Conservation (phyloP, 2,888 invertebrate species). For the Tetragonula carbonaria region DNA sequence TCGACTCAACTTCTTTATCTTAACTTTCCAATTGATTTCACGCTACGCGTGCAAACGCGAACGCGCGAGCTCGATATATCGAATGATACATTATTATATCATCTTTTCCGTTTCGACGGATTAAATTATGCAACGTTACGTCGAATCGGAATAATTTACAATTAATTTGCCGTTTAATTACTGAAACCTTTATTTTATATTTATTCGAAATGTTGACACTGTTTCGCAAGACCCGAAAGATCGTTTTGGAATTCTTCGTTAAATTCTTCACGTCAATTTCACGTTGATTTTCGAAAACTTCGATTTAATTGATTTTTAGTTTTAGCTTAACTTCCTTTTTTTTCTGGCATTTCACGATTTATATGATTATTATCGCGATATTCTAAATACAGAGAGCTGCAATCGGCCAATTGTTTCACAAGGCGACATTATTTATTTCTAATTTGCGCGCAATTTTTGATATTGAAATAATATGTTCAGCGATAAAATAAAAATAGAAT, state of each 20-base stretch:
- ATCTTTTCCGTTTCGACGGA: background rate
- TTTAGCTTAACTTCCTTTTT: too few species aligned
- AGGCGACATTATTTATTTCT: too few species aligned
- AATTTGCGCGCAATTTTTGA: too few species aligned
- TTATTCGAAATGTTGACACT: background rate
- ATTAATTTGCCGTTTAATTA: background rate
- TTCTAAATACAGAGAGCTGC: too few species aligned
- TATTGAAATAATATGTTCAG: too few species aligned
- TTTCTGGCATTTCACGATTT: too few species aligned
- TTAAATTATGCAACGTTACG: background rate
- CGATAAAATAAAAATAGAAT: too few species aligned
- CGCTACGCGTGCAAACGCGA: background rate
- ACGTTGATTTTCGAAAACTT: background rate
- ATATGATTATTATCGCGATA: too few species aligned
- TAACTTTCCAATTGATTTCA: background rate
- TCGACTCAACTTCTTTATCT: constrained; percentile 1
- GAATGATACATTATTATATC: background rate
- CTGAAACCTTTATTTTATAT: background rate
- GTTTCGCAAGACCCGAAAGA: background rate
- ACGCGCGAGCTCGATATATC: background rate
- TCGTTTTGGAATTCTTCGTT: background rate
- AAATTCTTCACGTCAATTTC: background rate
- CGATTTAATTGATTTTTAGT: too few species aligned
- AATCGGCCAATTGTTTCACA: too few species aligned
- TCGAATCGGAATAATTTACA: background rate